Base-by-base conservation (phyloP, 1,140 invertebrate species). In the Chrysoperla carnea region DNA sequence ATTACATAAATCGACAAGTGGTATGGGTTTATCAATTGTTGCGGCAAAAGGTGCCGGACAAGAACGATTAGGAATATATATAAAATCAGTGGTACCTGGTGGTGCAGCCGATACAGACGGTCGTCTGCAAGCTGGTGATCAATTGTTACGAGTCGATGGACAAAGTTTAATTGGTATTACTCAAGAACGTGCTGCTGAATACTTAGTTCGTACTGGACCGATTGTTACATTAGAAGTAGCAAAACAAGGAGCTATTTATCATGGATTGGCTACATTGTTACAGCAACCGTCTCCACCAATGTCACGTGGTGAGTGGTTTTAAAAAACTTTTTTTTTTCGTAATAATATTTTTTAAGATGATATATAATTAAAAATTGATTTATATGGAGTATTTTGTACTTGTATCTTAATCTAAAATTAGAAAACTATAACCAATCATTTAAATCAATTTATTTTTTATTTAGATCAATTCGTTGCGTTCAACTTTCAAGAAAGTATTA, bases 151-250 rank as follows among this genome's bases (percentile, higher is more conserved):
- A 52, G 96, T 99, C 0, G 94, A 99, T 64, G 93, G 91, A 8
- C 85, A 95, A 59, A 94, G 89, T 56, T 70, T 99, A 36, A 81
- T 95, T 27, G 31, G 31, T 33, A 92, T 99, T 43, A 90, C 90
- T 5, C 95, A 99, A 66, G 94, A 98, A 71, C 57, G 87, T 63
- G 95, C 95, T 45, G 95, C 95, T 6, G 88, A 97, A 62, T 87
- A 93, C 59, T 76, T 99, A 55, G 91, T 92, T 29, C 69, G 85
- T 42, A 97, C 93, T 12, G 93, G 92, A 9, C 84, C 84, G 6
- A 76, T 89, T 1, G 93, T 98, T 6, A 88, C 82, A 3, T 64
- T 99, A 36, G 91, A 96, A 66, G 92, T 99, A 33, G 92, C 91
- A 6, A 97, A 98, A 64, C 89, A 95, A 61, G 94, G 87, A 23